Percentiles rank a stretch among this genome's conserved stretches.
phyloP scores from a whole-genome alignment of 2,797 vertebrate species.

The Okamejei kenojei region DNA sequence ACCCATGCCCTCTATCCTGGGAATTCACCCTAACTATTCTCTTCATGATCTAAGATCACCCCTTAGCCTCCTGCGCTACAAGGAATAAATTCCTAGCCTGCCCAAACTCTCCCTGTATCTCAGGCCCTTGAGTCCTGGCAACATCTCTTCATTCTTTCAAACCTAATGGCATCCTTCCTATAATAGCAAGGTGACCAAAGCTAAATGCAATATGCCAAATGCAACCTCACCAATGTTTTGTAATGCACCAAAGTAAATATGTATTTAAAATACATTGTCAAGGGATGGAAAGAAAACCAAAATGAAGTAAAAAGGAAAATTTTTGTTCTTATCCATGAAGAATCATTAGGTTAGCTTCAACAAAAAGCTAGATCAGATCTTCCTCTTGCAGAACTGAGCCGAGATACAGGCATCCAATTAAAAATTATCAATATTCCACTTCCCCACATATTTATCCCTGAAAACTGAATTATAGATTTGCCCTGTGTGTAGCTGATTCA shows the following conservation, averaged over 20 bases:
- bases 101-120: too few species aligned
- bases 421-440: not conserved
- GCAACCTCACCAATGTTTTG: too few species aligned
- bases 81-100: too few species aligned
- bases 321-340: not conserved
- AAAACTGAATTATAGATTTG: not conserved
- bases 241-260: not conserved
- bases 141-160: too few species aligned
- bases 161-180: too few species aligned
- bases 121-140: too few species aligned
- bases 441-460: not conserved
- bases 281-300: not conserved
- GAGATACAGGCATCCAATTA: not conserved
- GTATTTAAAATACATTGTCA: not conserved
- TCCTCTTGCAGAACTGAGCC: not conserved
- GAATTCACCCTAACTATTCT: too few species aligned
- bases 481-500: not conserved
- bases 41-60: too few species aligned
- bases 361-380: not conserved
- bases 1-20: too few species aligned
- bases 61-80: too few species aligned
- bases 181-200: too few species aligned
- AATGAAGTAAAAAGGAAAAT: not conserved
- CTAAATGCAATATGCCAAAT: too few species aligned
- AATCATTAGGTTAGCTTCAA: not conserved